These are phyloP conservation scores for Octopus sinensis DNA, from an alignment of 1,140 invertebrate species.

Conservation along the genomic window DNA sequence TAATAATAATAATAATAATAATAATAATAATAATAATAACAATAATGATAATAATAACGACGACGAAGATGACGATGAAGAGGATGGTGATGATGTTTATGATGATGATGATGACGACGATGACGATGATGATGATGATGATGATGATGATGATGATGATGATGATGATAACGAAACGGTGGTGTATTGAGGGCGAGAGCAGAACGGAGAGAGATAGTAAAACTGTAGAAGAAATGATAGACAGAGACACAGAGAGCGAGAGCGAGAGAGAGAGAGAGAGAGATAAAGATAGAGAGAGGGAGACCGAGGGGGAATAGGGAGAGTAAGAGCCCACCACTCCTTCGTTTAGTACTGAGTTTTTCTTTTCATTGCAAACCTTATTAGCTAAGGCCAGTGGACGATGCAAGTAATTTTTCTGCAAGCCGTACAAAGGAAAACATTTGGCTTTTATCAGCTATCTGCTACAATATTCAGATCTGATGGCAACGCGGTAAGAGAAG, in stretches of 20 bases:
- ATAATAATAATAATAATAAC: too few species aligned
- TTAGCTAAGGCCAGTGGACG: background rate
- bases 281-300: background rate
- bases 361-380: background rate
- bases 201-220: background rate
- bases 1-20: too few species aligned
- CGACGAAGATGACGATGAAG: too few species aligned
- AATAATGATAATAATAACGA: too few species aligned
- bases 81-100: too few species aligned
- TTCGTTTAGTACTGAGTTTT: background rate
- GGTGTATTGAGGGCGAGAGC: too few species aligned
- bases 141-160: too few species aligned
- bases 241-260: background rate
- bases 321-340: background rate
- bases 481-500: background rate
- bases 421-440: background rate
- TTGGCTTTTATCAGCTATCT: conserved; percentile 1
- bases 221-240: background rate
- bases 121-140: too few species aligned
- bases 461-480: background rate
- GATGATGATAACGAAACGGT: too few species aligned
- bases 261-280: background rate
- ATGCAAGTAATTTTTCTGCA: background rate
- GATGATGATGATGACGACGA: too few species aligned
- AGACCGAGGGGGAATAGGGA: background rate